phyloP scores from a whole-genome alignment of 1,140 invertebrate genomes.

The Diorhabda elongata region DNA sequence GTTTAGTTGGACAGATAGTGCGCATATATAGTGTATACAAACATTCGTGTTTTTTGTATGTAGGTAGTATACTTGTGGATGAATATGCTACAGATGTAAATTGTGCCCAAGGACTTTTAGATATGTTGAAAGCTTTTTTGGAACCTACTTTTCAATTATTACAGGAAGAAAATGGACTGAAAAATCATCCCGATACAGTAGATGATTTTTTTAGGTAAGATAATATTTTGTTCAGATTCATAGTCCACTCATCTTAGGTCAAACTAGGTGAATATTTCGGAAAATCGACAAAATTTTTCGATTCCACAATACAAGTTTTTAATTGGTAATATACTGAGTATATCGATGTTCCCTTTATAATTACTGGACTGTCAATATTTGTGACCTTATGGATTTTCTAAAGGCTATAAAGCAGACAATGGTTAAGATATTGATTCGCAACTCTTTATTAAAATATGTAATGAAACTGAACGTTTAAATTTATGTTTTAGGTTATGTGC shows the following conservation, averaged over 20 bases:
- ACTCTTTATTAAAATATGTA: not conserved
- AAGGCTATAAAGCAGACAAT: no score
- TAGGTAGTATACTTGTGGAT: slow-evolving; percentile 93
- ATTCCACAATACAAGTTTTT: no score
- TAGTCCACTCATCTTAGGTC: not conserved
- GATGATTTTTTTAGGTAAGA: slow-evolving; percentile 89
- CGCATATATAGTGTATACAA: slow-evolving; percentile 74
- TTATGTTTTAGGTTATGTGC: slow-evolving; percentile 36
- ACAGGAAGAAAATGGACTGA: slow-evolving; percentile 69
- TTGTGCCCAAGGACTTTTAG: slow-evolving; percentile 70
- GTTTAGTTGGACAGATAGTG: slow-evolving; percentile 83
- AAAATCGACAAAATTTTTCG: no score
- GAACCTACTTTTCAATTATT: slow-evolving; percentile 79
- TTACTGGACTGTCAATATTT: no score
- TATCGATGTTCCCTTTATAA: no score
- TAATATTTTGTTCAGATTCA: not conserved
- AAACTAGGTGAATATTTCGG: no score
- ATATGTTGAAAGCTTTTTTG: slow-evolving; percentile 85
- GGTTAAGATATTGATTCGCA: not conserved
- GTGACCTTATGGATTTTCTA: no score
- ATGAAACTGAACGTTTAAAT: not conserved
- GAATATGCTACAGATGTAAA: slow-evolving; percentile 75
- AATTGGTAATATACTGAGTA: no score
- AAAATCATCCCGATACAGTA: slow-evolving; percentile 94
- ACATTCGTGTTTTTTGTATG: slow-evolving; percentile 93